Evolutionary conservation across 37 sponge, comb jelly and placozoan genomes (phyloP), one percentile per base, ranked within the genome.

Genomic region (Lycopodina hypogea): DNA sequence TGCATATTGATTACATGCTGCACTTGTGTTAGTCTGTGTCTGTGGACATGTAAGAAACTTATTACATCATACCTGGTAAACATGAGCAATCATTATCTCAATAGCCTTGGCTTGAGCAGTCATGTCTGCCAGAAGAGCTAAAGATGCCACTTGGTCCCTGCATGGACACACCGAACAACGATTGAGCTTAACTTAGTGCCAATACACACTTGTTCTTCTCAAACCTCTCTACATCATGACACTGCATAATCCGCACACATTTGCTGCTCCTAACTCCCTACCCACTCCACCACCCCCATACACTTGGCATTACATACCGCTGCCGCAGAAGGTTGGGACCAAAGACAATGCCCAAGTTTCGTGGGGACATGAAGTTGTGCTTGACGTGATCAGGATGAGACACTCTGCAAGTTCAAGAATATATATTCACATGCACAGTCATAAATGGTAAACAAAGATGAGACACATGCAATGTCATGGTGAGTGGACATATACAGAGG

Each of bases 311-410:
- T 9, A 45, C 48, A 45, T 45, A 83, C 81, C 77, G 74, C 40
- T 78, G 78, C n/a, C 72, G 66, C 22, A 92, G 77, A 0, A 92
- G 81, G 71, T 81, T 92, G 0, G 92, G 92, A 32, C 88, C 92
- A 71, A 87, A 92, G 37, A 92, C 92, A 55, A 92, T 92, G 11
- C 88, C 84, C 36, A 92, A 74, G 78, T 92, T 92, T 56, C 78
- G 80, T 33, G 84, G 79, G 4, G 87, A 78, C 92, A 92, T 92
- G 23, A 63, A 79, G 77, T 92, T 92, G 30, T 53, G 28, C n/a
- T 73, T 71, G 15, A 74, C 74, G 48, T 86, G 86, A 4, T 73
- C 69, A 61, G 79, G 72, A 62, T 58, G 36, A 28, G 71, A 24
- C 23, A 83, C 83, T 66, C 83, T 83, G 58, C 11, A 48, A 41